Conservation (phyloP, 2,888 invertebrate species). For the Patella pellucida region DNA sequence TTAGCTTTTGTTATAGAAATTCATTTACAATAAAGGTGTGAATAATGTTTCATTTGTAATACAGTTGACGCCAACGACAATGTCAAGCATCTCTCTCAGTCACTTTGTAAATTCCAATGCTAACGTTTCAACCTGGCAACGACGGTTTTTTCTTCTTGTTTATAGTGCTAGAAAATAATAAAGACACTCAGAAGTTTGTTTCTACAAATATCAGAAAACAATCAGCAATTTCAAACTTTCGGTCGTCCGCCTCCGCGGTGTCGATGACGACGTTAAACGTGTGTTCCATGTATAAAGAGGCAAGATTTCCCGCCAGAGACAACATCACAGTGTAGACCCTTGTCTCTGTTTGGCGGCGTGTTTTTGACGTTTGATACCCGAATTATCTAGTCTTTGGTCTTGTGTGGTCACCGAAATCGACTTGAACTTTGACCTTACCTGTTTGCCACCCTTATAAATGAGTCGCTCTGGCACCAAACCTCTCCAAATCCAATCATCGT, state of each 20-base stretch:
- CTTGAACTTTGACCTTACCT: background rate
- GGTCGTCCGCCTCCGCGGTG: conserved; percentile 1
- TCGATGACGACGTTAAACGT: conserved; percentile 4
- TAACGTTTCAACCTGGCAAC: background rate
- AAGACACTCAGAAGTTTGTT: conserved; percentile 10
- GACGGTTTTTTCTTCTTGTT: conserved; percentile 1
- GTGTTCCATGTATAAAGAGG: background rate
- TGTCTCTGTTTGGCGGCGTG: background rate
- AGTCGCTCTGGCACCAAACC: background rate
- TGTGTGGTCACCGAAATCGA: background rate
- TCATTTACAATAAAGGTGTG: conserved; percentile 8
- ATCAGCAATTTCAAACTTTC: conserved; percentile 8
- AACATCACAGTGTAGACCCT: background rate
- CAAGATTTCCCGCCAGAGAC: conserved; percentile 2
- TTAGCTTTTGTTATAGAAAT: conserved; percentile 10
- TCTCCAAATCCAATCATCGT: background rate
- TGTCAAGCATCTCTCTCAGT: background rate
- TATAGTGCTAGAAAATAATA: background rate
- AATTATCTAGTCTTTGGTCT: background rate
- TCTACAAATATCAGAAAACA: conserved; percentile 9
- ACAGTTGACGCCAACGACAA: conserved; percentile 4
- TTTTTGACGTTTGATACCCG: background rate
- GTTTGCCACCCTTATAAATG: background rate
- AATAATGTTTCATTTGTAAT: conserved; percentile 11
- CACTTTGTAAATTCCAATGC: conserved; percentile 9